Evolutionary conservation across 2,113 vertebrate species (phyloP), one percentile per base, ranked within the genome.

Genomic region (Piaya cayana): DNA sequence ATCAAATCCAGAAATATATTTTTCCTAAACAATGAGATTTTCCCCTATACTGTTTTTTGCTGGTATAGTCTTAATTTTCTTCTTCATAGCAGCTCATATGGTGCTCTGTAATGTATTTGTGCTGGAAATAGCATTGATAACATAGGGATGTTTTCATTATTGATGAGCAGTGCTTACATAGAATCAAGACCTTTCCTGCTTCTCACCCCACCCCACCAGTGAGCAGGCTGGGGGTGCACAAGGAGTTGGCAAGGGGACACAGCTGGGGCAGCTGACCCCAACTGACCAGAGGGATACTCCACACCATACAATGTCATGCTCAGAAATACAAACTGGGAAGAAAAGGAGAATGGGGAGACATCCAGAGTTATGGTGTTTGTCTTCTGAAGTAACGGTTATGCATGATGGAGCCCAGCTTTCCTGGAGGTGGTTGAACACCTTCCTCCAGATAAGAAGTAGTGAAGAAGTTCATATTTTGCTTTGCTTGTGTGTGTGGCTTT

Each of bases 231-330:
- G 8, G 12, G 7, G 4, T 42, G 29, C 15, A 21, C 10, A 68
- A 32, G 32, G 1, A 23, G 8, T 0, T 29, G n/a, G 25, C 37
- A n/a, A 72, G 26, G 29, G 11, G n/a, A 36, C 11, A 30, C 3
- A 47, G 42, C 8, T 0, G 3, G 49, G 32, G 39, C 14, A 69
- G 49, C 4, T 69, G 47, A 42, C 10, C 11, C 19, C 32, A 52
- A 0, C 5, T 19, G 27, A 34, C 14, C 56, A 2, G 6, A 49
- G 47, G 11, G 42, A 4, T 75, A 32, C 34, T 4, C 29, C 21
- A 59, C 2, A 12, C 3, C 5, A 5, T 32, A 25, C 2, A 6
- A 30, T 0, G 0, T 55, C 14, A 20, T 34, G 26, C 3, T 62
- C 45, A 36, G 42, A 8, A 72, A 8, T 10, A 37, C 47, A 45